Percentiles rank a stretch among this genome's conserved stretches.
These are phyloP conservation scores for Patella depressa DNA, from an alignment of 2,888 invertebrate genomes.

Conservation along the genomic window DNA sequence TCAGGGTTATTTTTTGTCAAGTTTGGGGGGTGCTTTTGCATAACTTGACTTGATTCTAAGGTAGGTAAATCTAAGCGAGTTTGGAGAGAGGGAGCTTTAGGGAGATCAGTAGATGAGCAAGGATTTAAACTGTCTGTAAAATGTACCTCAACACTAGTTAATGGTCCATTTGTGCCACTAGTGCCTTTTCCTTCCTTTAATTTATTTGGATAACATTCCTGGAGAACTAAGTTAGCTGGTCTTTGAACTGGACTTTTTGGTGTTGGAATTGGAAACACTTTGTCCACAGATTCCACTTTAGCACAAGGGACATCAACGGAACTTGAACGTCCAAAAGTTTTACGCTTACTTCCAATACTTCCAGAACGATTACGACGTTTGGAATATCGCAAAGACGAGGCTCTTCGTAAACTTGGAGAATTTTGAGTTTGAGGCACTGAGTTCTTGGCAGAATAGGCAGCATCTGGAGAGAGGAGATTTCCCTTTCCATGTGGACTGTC, in stretches of 20 bases:
- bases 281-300: slow-evolving; percentile 12
- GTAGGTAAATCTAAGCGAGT: neutral
- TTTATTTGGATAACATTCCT: slow-evolving; percentile 46
- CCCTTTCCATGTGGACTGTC: neutral
- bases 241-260: slow-evolving; percentile 50
- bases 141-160: slow-evolving; percentile 46
- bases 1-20: neutral
- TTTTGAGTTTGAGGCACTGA: slow-evolving; percentile 18
- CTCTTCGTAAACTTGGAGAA: slow-evolving; percentile 22
- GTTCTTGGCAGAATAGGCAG: slow-evolving; percentile 16
- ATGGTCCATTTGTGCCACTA: slow-evolving; percentile 36
- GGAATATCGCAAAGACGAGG: slow-evolving; percentile 39
- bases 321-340: slow-evolving; percentile 36
- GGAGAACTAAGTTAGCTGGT: slow-evolving; percentile 52
- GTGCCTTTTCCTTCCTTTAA: slow-evolving; percentile 23
- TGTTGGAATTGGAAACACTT: slow-evolving; percentile 43
- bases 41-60: neutral
- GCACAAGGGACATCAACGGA: slow-evolving; percentile 35
- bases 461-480: slow-evolving; percentile 21
- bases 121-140: slow-evolving; percentile 57
- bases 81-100: slow-evolving; percentile 13
- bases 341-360: slow-evolving; percentile 32
- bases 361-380: slow-evolving; percentile 36
- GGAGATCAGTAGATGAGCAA: slow-evolving; percentile 51
- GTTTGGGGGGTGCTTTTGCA: neutral